phyloP scores from a whole-genome alignment of 2,797 vertebrate genomes.

The Anguilla obscura region DNA sequence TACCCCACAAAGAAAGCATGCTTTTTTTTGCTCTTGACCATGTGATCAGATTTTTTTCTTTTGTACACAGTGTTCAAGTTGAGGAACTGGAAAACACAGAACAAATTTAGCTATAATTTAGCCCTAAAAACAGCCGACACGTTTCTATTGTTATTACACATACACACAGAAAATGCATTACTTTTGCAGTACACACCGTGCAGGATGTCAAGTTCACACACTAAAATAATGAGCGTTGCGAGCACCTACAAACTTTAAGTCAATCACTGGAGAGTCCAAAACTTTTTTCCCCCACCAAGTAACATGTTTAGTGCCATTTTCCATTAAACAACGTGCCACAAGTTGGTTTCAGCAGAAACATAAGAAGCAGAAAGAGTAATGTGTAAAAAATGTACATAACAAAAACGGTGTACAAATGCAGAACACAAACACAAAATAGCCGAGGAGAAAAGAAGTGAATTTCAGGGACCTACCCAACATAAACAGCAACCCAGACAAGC shows the following conservation, averaged over 20 bases:
- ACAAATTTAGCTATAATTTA: background rate
- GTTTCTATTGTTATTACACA: background rate
- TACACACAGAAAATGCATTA: background rate
- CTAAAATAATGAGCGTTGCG: background rate
- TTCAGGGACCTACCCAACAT: background rate
- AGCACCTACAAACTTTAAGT: background rate
- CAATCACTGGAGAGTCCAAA: background rate
- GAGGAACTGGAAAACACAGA: background rate
- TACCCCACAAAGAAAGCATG: background rate
- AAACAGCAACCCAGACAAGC: background rate
- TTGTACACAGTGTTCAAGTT: background rate
- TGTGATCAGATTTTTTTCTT: slow-evolving; percentile 9
- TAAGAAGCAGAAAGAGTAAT: background rate
- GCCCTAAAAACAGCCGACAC: background rate
- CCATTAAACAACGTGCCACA: background rate
- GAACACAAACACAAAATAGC: background rate
- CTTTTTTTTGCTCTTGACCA: slow-evolving; percentile 1
- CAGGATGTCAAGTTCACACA: background rate
- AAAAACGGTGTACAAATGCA: background rate
- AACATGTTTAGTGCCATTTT: background rate
- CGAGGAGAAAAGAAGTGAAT: background rate
- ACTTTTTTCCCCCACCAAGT: background rate
- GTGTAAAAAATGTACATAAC: background rate
- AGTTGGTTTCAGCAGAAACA: background rate
- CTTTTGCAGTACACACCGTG: background rate